phyloP scores from a whole-genome alignment of 2,113 vertebrate genomes.

The Dasyprocta punctata region DNA sequence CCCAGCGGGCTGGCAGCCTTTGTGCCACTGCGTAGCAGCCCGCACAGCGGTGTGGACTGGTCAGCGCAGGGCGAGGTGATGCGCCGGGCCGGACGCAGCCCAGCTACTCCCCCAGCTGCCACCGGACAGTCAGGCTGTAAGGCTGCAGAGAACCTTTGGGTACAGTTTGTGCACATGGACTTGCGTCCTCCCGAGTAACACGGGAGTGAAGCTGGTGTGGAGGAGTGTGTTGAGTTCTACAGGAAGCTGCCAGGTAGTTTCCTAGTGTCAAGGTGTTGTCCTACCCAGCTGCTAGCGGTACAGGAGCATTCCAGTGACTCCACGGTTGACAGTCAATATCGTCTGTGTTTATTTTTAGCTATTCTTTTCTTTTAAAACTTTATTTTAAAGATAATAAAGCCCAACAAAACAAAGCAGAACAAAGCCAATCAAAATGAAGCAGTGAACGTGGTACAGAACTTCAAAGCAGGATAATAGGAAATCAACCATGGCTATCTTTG shows the following conservation, averaged over 20 bases:
- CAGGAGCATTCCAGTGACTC: fast-evolving
- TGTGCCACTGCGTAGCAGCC: not conserved
- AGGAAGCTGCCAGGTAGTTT: fast-evolving
- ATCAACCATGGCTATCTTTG: no score
- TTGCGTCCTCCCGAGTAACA: not conserved
- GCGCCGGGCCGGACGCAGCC: not conserved
- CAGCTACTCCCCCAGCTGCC: no score
- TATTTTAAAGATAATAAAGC: no score
- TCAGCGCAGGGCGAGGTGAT: not conserved
- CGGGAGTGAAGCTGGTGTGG: no score
- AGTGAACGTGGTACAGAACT: no score
- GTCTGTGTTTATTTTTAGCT: not conserved
- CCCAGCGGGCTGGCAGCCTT: fast-evolving
- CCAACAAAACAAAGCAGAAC: no score
- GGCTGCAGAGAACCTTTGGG: fast-evolving
- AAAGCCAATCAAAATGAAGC: no score
- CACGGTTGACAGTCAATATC: fast-evolving
- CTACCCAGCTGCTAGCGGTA: fast-evolving
- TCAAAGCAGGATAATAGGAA: no score
- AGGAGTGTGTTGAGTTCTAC: fast-evolving
- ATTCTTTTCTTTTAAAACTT: no score
- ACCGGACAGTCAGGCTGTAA: not conserved
- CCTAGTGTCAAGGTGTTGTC: fast-evolving
- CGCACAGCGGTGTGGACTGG: fast-evolving
- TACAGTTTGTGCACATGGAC: fast-evolving